Evolutionary conservation across 2,888 invertebrate genomes (phyloP), one percentile per base, ranked within the genome.

Genomic region (Phyto melanocephala): DNA sequence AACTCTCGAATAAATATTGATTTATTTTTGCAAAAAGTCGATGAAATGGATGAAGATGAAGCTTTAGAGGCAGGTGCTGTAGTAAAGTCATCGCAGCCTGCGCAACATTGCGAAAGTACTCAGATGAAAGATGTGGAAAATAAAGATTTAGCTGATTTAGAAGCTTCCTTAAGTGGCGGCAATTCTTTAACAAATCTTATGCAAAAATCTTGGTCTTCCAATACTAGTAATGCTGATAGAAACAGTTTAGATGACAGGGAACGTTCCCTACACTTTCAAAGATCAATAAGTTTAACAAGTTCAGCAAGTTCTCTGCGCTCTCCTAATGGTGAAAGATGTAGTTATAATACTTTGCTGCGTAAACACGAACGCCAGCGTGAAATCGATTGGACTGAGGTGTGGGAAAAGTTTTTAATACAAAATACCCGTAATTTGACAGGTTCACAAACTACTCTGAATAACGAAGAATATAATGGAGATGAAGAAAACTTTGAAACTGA

Each of bases 341-440:
- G 91, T 76, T 91, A 91, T 71, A 89, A 91, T 80, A 87, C 91
- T 0, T 74, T 91, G 70, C 78, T 91, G 10, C 87, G 87, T 0
- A 90, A 89, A 70, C 91, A 91, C 76, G 89, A 90, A 71, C 87
- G 86, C 1, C 90, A 87, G 45, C 87, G 90, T 0, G 87, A 88
- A 45, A 86, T 87, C 0, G 90, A 89, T 58, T 91, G 90, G 90
- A 89, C 94, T 81, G 95, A 95, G 84, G 93, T 96, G 71, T 92
- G 92, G 92, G 89, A 90, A 28, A 90, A 89, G 72, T 89, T 90
- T 58, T 83, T 89, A 11, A 37, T 84, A 15, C 86, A 87, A 68
- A 85, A 86, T 60, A 47, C 67, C 8, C 50, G 65, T 33, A 71
- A 35, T 47, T 52, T 68, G n/a, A 42, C 56, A 5, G 62, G 67